These are phyloP conservation scores for Teleogryllus occipitalis DNA, from an alignment of 1,140 invertebrate species.

Conservation along the genomic window DNA sequence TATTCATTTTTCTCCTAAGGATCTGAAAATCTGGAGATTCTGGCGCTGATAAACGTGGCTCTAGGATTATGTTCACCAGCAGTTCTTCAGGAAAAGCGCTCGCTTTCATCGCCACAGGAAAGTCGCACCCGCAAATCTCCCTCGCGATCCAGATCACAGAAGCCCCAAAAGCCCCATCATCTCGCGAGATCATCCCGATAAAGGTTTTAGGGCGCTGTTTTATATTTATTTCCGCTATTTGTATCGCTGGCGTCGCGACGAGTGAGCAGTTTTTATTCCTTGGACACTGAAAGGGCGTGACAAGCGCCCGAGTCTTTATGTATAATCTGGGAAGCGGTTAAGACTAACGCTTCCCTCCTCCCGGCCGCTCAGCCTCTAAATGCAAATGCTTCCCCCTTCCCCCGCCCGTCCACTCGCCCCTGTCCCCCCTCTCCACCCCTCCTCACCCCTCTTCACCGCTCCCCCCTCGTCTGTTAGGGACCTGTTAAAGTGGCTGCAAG, in stretches of 20 bases:
- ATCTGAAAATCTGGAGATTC: no score
- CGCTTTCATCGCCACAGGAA: no score
- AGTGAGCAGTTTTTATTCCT: background rate
- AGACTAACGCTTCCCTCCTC: background rate
- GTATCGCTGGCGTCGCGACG: background rate
- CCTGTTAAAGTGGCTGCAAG: background rate
- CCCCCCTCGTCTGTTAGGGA: background rate
- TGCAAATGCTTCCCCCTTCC: background rate
- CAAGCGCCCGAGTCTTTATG: background rate
- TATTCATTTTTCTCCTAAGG: no score
- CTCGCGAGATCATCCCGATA: background rate
- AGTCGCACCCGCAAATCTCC: no score
- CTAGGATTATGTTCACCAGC: no score
- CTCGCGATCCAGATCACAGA: background rate
- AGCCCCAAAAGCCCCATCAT: background rate
- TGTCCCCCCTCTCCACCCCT: background rate
- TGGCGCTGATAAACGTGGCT: no score
- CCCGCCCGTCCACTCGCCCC: no score
- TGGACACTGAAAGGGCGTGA: background rate
- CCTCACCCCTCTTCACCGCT: background rate
- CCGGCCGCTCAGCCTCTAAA: background rate
- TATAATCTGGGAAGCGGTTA: background rate
- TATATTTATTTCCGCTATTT: conserved; percentile 2
- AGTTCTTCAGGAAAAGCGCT: no score
- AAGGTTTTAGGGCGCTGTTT: background rate